Evolutionary conservation across 2,888 invertebrate species (phyloP).

Genomic region (Archips xylosteana): DNA sequence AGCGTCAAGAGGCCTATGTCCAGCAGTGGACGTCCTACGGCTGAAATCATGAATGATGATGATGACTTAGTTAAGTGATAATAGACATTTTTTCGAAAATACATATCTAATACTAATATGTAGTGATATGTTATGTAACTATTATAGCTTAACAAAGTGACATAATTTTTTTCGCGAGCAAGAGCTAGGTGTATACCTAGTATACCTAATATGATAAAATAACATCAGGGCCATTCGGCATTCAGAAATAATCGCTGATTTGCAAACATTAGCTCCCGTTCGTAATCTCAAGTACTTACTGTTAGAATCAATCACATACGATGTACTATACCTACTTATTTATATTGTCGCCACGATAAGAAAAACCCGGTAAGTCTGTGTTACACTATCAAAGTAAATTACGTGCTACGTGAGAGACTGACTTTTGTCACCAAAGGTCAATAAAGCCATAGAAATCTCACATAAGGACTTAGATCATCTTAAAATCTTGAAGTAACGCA

Average conservation of each 20-base stretch:
- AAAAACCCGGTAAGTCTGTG: slow-evolving; percentile 23
- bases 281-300: slow-evolving; percentile 32
- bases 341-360: slow-evolving; percentile 19
- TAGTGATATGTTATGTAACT: too few relatives aligned
- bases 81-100: too few relatives aligned
- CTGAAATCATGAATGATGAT: too few relatives aligned
- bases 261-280: slow-evolving; percentile 15
- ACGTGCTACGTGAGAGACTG: slow-evolving; percentile 16
- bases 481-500: neutral
- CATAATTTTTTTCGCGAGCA: too few relatives aligned
- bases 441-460: neutral
- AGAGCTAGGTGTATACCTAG: neutral
- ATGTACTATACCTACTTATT: slow-evolving; percentile 21
- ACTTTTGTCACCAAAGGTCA: slow-evolving; percentile 2
- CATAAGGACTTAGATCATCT: neutral
- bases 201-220: neutral
- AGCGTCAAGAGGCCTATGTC: too few relatives aligned
- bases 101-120: too few relatives aligned
- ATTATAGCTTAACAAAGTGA: too few relatives aligned
- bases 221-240: neutral
- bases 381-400: slow-evolving; percentile 7
- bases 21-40: too few relatives aligned
- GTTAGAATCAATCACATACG: slow-evolving; percentile 30
- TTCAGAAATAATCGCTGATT: slow-evolving; percentile 7
- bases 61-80: too few relatives aligned